These are phyloP conservation scores for Microplitis mediator DNA, from an alignment of 1,140 invertebrate genomes.

Conservation along the genomic window DNA sequence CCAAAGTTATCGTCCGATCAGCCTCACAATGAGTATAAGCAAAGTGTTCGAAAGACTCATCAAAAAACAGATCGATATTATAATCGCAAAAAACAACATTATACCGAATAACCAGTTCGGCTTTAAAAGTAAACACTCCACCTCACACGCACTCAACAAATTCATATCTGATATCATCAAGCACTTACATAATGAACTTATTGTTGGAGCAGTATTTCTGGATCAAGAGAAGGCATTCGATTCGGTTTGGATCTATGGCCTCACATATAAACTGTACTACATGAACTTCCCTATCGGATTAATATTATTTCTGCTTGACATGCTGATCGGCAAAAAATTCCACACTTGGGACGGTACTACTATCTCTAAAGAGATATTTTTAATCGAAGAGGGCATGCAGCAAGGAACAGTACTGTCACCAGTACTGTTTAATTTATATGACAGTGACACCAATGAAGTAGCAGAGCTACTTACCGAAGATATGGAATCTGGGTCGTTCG, in stretches of 20 bases:
- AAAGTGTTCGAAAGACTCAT: slow-evolving; percentile 11
- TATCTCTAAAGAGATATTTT: neutral
- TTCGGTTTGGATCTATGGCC: slow-evolving; percentile 21
- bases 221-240: slow-evolving; percentile 22
- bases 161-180: slow-evolving; percentile 4
- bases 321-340: neutral
- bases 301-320: neutral
- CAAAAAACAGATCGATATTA: neutral
- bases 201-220: slow-evolving; percentile 2
- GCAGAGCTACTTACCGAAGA: neutral
- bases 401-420: slow-evolving; percentile 20
- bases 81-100: neutral
- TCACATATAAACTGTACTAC: slow-evolving; percentile 23
- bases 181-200: neutral
- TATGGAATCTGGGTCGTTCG: neutral
- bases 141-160: slow-evolving; percentile 10
- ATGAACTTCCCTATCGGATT: neutral
- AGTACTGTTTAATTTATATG: slow-evolving; percentile 19
- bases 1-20: neutral
- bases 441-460: neutral
- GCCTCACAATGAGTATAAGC: neutral
- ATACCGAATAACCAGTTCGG: neutral
- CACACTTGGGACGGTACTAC: neutral
- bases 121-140: no score
- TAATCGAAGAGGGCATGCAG: neutral